Percentiles rank a stretch among this genome's conserved stretches.
Conservation (phyloP, 2,113 vertebrate species). For the Vireo altiloquus region DNA sequence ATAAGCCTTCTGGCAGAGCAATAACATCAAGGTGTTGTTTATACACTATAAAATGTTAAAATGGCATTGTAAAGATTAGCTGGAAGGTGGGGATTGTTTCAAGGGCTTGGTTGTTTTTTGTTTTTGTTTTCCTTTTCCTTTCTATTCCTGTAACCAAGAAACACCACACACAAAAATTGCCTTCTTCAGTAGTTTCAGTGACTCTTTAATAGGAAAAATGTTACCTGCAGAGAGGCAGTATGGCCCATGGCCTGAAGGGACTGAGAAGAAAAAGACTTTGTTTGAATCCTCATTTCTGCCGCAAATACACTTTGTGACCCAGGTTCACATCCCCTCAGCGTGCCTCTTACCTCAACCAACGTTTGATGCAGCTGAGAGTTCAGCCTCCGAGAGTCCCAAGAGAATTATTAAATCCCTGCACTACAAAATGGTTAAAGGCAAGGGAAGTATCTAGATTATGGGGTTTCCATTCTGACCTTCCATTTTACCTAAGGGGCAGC, state of each 20-base stretch:
- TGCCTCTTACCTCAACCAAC: background rate
- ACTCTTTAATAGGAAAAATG: background rate
- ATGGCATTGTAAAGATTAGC: constrained; percentile 54
- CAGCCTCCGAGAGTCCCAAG: background rate
- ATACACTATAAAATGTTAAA: constrained; percentile 56
- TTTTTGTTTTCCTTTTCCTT: background rate
- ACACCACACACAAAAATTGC: background rate
- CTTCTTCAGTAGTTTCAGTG: background rate
- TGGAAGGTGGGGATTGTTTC: background rate
- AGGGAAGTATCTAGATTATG: background rate
- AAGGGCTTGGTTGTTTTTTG: background rate
- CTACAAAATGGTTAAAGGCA: background rate
- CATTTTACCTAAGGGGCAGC: background rate
- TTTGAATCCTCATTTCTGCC: background rate
- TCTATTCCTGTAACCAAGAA: background rate
- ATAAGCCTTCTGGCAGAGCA: constrained; percentile 55
- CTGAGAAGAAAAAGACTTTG: background rate
- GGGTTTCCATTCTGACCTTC: background rate
- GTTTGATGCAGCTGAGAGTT: background rate
- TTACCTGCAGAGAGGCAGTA: background rate
- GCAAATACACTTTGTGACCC: background rate
- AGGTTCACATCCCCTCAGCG: background rate
- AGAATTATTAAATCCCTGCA: background rate
- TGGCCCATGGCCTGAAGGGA: background rate
- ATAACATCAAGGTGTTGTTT: constrained; percentile 60